A percentile compares a stretch with the other conserved stretches of the same genome.
Evolutionary conservation across 2,797 vertebrate genomes (phyloP).

Genomic region (Tolypeutes matacus): DNA sequence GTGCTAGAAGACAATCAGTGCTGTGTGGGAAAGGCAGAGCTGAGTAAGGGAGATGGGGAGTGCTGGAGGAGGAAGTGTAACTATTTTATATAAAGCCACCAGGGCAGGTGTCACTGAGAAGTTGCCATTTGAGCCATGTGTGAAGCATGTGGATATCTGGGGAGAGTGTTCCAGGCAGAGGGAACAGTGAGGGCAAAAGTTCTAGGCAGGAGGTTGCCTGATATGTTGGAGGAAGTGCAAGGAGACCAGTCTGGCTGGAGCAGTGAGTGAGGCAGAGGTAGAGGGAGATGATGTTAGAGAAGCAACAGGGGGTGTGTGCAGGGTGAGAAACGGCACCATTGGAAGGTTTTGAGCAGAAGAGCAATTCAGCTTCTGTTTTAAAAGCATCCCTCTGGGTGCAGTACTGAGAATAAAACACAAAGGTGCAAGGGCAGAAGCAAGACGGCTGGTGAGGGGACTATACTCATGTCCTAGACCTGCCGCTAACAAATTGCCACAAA

Average conservation of each 20-base stretch:
- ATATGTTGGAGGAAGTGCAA: neutral
- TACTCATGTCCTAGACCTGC: neutral
- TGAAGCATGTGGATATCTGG: neutral
- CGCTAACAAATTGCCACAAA: neutral
- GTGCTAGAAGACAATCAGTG: neutral
- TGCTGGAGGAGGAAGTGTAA: neutral
- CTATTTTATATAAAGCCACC: neutral
- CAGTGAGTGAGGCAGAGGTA: neutral
- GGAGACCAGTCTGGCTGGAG: neutral
- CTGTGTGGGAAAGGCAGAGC: neutral
- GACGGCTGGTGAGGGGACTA: too few species aligned
- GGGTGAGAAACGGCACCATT: neutral
- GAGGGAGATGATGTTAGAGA: neutral
- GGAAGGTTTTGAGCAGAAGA: neutral
- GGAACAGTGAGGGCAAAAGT: fast-evolving
- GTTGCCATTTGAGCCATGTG: neutral
- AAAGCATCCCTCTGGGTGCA: neutral
- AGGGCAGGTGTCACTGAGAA: neutral
- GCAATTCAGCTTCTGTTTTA: neutral
- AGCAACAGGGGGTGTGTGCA: fast-evolving
- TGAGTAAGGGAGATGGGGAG: neutral
- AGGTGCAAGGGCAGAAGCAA: too few species aligned
- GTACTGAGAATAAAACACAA: too few species aligned
- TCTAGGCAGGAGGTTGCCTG: neutral
- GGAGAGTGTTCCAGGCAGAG: neutral